Evolutionary conservation across 1,140 invertebrate species (phyloP).

Genomic region (Drosophila carrolli): DNA sequence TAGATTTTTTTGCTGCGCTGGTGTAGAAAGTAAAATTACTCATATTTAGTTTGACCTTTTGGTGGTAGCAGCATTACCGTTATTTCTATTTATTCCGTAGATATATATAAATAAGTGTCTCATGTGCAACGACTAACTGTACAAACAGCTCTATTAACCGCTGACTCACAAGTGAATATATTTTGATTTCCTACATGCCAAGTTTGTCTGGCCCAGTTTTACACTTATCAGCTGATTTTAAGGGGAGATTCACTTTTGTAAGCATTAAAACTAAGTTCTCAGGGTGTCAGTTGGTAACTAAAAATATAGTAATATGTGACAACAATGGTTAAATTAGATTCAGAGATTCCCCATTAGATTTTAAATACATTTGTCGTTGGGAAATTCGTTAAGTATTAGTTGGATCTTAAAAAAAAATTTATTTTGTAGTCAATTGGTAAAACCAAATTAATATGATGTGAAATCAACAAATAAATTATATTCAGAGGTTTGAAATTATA

Average conservation of each 20-base stretch:
- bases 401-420: too few relatives aligned
- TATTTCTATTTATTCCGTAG: constrained; percentile 19
- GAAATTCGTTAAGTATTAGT: too few relatives aligned
- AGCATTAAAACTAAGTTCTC: too few relatives aligned
- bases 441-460: too few relatives aligned
- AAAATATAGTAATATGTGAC: not conserved
- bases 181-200: constrained; percentile 47
- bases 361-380: too few relatives aligned
- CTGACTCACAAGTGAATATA: constrained; percentile 39
- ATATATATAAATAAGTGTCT: constrained; percentile 9
- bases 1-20: constrained; percentile 5
- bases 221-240: constrained; percentile 21
- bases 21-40: constrained; percentile 30
- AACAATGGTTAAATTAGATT: too few relatives aligned
- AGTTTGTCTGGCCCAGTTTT: constrained; percentile 11
- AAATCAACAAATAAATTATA: too few relatives aligned
- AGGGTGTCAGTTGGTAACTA: not conserved
- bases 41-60: constrained; percentile 63
- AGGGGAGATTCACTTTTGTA: not conserved
- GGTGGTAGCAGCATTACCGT: constrained; percentile 33
- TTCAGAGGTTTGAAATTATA: too few relatives aligned
- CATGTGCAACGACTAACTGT: constrained; percentile 48
- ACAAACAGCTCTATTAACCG: constrained; percentile 39
- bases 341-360: too few relatives aligned
- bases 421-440: too few relatives aligned